Conservation (phyloP, 2,797 vertebrate species). For the Arremon aurantiirostris region DNA sequence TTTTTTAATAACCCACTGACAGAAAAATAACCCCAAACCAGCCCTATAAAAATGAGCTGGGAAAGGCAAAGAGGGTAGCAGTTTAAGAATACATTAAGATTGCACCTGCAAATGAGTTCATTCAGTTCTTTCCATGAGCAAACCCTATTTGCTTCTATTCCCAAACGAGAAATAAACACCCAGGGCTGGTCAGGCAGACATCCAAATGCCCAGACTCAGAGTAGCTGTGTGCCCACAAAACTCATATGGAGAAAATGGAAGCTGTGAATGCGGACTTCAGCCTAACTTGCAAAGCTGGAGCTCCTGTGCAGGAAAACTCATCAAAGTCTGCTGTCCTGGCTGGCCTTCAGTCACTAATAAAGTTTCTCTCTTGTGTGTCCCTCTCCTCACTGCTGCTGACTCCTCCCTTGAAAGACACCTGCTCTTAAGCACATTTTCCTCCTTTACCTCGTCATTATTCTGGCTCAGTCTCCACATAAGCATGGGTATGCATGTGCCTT, state of each 20-base stretch:
- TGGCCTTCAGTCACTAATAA: background rate
- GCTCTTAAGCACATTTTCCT: background rate
- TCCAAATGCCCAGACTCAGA: background rate
- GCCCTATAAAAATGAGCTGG: background rate
- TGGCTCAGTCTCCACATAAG: background rate
- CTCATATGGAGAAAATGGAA: background rate
- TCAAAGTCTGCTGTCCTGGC: background rate
- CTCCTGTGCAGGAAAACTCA: background rate
- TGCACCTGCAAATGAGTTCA: constrained; percentile 29
- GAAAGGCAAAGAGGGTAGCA: background rate
- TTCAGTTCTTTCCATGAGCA: constrained; percentile 1
- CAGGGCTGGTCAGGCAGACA: background rate
- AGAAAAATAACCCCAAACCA: background rate
- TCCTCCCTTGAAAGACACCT: background rate
- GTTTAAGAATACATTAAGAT: background rate
- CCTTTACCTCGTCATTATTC: background rate
- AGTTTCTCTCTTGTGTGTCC: background rate
- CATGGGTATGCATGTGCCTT: background rate
- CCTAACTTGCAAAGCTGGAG: background rate
- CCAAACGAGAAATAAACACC: constrained; percentile 3
- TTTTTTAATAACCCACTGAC: background rate
- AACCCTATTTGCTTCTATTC: background rate
- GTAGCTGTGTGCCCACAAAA: background rate
- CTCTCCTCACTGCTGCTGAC: background rate
- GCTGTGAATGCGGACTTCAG: background rate